These are phyloP conservation scores for Lamprotornis superbus DNA, from an alignment of 2,113 vertebrate genomes.

Conservation along the genomic window DNA sequence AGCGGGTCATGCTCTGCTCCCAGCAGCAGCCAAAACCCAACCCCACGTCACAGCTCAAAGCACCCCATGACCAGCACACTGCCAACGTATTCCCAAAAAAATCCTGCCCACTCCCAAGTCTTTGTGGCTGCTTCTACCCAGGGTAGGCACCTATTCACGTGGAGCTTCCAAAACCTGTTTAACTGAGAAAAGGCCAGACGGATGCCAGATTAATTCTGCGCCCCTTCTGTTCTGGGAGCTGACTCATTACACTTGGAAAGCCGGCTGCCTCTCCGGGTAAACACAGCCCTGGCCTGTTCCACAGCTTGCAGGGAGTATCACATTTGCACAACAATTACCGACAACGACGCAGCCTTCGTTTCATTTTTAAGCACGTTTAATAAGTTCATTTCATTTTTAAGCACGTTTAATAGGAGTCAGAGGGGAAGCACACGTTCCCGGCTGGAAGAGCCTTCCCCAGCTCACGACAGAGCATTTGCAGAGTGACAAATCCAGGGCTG, in stretches of 20 bases:
- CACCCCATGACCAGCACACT: rapidly evolving
- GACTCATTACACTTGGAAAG: constrained; percentile 67
- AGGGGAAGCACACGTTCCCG: not conserved
- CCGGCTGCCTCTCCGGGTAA: constrained; percentile 57
- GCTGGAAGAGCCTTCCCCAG: not conserved
- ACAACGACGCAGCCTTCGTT: not conserved
- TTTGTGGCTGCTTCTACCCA: not conserved
- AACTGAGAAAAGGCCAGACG: constrained; percentile 57
- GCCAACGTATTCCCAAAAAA: not conserved
- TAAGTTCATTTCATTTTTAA: constrained; percentile 33
- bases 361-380: constrained; percentile 35
- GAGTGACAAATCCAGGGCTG: not conserved
- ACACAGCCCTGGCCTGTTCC: constrained; percentile 45
- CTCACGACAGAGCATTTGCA: rapidly evolving
- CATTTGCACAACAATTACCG: constrained; percentile 62
- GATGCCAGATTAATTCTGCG: constrained; percentile 53
- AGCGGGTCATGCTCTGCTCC: rapidly evolving
- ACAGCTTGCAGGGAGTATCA: constrained; percentile 32
- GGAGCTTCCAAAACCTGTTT: constrained; percentile 45
- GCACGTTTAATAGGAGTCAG: constrained; percentile 18
- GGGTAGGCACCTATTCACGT: constrained; percentile 26
- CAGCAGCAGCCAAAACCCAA: rapidly evolving
- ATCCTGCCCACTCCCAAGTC: not conserved
- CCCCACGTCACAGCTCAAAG: not conserved
- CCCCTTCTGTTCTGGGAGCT: constrained; percentile 60